A percentile compares a stretch with the other conserved stretches of the same genome.
These are phyloP conservation scores for Drosophila simulans DNA, from an alignment of 1,140 invertebrate genomes.

Conservation along the genomic window DNA sequence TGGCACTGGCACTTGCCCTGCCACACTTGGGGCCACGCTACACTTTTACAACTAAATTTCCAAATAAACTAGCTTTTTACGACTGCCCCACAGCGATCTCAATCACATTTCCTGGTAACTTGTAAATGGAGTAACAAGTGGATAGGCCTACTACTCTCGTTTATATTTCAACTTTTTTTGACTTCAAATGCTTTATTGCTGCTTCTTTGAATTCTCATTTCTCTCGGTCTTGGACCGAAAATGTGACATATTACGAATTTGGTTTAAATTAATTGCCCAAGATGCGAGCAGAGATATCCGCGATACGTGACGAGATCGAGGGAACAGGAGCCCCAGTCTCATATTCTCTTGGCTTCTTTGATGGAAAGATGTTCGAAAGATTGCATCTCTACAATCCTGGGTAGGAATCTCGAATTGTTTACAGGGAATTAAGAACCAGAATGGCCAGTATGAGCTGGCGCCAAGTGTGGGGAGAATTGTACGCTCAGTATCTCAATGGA, in stretches of 20 bases:
- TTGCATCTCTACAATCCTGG: conserved; percentile 13
- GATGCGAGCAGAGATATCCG: conserved; percentile 63
- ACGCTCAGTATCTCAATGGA: conserved; percentile 12
- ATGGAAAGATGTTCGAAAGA: conserved; percentile 33
- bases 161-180: conserved; percentile 45
- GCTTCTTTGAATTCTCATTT: conserved; percentile 70
- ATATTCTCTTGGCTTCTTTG: neutral
- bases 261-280: conserved; percentile 77
- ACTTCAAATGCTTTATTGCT: conserved; percentile 67
- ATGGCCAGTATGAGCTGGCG: conserved; percentile 20
- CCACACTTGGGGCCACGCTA: conserved; percentile 59
- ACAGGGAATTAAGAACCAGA: conserved; percentile 26
- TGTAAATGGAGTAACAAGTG: conserved; percentile 84
- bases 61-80: conserved; percentile 79
- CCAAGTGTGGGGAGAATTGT: conserved; percentile 10
- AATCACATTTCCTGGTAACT: conserved; percentile 79
- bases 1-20: conserved; percentile 48
- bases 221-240: conserved; percentile 51
- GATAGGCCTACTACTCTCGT: conserved; percentile 50
- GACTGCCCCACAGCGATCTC: conserved; percentile 66
- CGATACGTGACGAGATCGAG: conserved; percentile 66
- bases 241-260: conserved; percentile 77
- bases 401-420: conserved; percentile 47
- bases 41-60: conserved; percentile 78
- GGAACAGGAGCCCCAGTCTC: conserved; percentile 41